Evolutionary conservation across 1,140 invertebrate species (phyloP).

Genomic region (Wasmannia auropunctata): DNA sequence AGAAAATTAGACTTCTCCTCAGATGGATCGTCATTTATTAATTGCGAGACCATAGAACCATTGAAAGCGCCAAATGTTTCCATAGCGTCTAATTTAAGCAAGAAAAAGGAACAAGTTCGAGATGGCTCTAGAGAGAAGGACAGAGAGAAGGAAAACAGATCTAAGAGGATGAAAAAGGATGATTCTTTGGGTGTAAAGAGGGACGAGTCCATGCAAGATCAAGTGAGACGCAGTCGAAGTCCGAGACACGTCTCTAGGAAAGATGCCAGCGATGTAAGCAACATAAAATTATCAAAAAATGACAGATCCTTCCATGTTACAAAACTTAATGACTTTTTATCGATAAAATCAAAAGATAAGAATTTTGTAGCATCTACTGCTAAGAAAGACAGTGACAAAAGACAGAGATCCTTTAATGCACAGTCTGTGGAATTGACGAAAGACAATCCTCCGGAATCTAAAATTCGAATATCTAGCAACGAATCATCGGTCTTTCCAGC

Average conservation of each 20-base stretch:
- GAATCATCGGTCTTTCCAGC: slow-evolving; percentile 72
- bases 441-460: slow-evolving; percentile 76
- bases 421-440: slow-evolving; percentile 71
- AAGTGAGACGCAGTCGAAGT: slow-evolving; percentile 73
- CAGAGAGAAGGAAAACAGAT: slow-evolving; percentile 82
- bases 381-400: slow-evolving; percentile 80
- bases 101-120: slow-evolving; percentile 81
- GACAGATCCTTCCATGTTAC: slow-evolving; percentile 69
- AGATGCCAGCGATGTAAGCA: slow-evolving; percentile 72
- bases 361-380: slow-evolving; percentile 73
- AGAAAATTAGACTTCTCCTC: slow-evolving; percentile 82
- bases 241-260: slow-evolving; percentile 77
- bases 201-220: slow-evolving; percentile 72
- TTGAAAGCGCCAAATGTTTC: slow-evolving; percentile 81
- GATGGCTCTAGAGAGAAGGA: slow-evolving; percentile 83
- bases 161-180: slow-evolving; percentile 81
- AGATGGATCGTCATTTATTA: slow-evolving; percentile 77
- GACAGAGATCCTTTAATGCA: slow-evolving; percentile 67
- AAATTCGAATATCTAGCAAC: slow-evolving; percentile 74
- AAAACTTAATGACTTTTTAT: slow-evolving; percentile 73
- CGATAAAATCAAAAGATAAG: slow-evolving; percentile 78
- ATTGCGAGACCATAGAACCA: slow-evolving; percentile 80
- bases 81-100: slow-evolving; percentile 77
- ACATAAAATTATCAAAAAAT: slow-evolving; percentile 72
- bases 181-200: slow-evolving; percentile 73